phyloP scores from a whole-genome alignment of 2,797 vertebrate species.

The Microctenopoma stevenorrisi region DNA sequence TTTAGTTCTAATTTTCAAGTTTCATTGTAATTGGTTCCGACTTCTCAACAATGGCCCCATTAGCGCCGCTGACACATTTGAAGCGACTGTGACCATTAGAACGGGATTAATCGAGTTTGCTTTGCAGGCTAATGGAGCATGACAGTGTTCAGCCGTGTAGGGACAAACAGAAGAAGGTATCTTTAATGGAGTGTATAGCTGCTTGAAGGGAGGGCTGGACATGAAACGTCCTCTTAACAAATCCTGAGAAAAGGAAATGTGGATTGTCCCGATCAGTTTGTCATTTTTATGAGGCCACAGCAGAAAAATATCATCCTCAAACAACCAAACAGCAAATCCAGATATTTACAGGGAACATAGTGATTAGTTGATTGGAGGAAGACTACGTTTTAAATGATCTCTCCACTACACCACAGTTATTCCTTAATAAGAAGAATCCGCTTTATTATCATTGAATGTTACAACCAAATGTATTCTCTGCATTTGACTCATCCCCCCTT shows the following conservation, averaged over 20 bases:
- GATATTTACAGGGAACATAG: too few species aligned
- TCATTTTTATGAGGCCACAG: neutral
- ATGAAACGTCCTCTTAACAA: neutral
- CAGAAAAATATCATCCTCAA: too few species aligned
- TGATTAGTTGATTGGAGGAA: too few species aligned
- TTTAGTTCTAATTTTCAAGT: neutral
- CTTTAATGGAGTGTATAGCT: constrained; percentile 17
- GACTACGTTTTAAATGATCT: too few species aligned
- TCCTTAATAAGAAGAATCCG: too few species aligned
- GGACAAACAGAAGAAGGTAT: neutral
- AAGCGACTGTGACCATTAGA: neutral
- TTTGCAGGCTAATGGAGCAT: constrained; percentile 32
- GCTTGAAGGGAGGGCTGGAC: constrained; percentile 5
- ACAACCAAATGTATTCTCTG: too few species aligned
- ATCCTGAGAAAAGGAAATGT: too few species aligned
- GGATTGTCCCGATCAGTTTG: neutral
- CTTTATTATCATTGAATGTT: too few species aligned
- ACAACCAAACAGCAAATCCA: too few species aligned
- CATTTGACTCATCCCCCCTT: too few species aligned
- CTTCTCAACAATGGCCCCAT: constrained; percentile 2
- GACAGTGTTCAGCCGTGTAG: neutral
- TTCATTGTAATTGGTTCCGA: constrained; percentile 19
- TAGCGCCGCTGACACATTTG: neutral
- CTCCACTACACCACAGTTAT: too few species aligned
- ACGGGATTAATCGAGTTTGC: constrained; percentile 2